phyloP scores from a whole-genome alignment of 2,113 vertebrate genomes.

The Laticauda laticaudata region DNA sequence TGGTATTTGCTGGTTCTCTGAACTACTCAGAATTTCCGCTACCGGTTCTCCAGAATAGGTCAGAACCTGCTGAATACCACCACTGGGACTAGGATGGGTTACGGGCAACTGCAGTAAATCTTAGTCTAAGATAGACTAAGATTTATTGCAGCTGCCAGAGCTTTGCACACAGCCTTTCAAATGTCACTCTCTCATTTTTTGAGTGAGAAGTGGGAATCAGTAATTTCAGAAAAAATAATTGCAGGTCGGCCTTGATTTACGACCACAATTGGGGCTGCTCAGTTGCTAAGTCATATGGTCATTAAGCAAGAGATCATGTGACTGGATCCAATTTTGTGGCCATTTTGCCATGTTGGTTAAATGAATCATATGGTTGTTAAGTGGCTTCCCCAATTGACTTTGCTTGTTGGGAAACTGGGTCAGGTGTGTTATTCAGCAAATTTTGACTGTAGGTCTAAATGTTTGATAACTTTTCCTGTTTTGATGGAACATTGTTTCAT shows the following conservation, averaged over 20 bases:
- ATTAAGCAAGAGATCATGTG: neutral
- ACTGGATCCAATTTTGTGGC: neutral
- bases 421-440: neutral
- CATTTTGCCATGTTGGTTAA: neutral
- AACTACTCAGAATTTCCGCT: too few species aligned
- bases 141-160: neutral
- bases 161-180: neutral
- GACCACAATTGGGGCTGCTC: too few species aligned
- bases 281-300: neutral
- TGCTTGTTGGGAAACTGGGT: neutral
- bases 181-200: neutral
- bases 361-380: neutral
- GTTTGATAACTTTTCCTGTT: neutral
- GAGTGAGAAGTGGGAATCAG: neutral
- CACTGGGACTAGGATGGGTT: neutral
- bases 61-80: too few species aligned
- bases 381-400: neutral
- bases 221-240: neutral
- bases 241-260: neutral
- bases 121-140: neutral
- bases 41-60: too few species aligned
- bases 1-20: too few species aligned
- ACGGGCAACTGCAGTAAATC: neutral
- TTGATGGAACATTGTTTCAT: neutral
- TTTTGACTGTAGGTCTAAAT: neutral